Evolutionary conservation across 2,888 invertebrate species (phyloP).

Genomic region (Gasteruption jaculator): DNA sequence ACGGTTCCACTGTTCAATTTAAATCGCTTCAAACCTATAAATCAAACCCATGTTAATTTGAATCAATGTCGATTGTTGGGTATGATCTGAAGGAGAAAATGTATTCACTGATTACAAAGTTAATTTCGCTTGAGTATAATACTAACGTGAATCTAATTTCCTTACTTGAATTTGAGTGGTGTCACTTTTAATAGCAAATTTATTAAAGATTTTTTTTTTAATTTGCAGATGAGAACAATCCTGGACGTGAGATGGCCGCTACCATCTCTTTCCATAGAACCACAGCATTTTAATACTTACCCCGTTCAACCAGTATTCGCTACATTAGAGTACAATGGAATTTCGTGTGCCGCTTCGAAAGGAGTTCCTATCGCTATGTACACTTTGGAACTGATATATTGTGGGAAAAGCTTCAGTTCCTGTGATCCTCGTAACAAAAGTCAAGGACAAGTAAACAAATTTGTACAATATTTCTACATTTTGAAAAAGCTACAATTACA

Average conservation of each 20-base stretch:
- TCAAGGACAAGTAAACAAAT: constrained; percentile 50
- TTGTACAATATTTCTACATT: no score
- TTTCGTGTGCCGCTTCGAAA: constrained; percentile 57
- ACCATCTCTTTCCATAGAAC: constrained; percentile 68
- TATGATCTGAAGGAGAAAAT: no score
- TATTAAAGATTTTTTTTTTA: background rate
- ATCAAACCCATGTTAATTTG: no score
- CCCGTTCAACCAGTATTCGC: constrained; percentile 72
- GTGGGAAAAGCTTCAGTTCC: constrained; percentile 69
- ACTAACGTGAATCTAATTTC: no score
- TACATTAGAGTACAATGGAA: constrained; percentile 70
- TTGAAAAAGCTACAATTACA: no score
- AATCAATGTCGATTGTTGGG: no score
- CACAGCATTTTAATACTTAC: constrained; percentile 75
- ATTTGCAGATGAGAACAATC: constrained; percentile 43
- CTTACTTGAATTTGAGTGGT: no score
- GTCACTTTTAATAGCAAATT: no score
- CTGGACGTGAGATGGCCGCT: constrained; percentile 81
- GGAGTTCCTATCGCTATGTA: constrained; percentile 56
- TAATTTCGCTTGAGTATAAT: no score
- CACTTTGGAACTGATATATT: constrained; percentile 70
- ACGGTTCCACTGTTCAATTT: no score
- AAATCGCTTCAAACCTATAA: no score
- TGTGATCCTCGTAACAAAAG: constrained; percentile 62
- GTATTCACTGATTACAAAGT: no score